phyloP scores from a whole-genome alignment of 2,797 vertebrate genomes.

The Petrocephalus schoutedeni region DNA sequence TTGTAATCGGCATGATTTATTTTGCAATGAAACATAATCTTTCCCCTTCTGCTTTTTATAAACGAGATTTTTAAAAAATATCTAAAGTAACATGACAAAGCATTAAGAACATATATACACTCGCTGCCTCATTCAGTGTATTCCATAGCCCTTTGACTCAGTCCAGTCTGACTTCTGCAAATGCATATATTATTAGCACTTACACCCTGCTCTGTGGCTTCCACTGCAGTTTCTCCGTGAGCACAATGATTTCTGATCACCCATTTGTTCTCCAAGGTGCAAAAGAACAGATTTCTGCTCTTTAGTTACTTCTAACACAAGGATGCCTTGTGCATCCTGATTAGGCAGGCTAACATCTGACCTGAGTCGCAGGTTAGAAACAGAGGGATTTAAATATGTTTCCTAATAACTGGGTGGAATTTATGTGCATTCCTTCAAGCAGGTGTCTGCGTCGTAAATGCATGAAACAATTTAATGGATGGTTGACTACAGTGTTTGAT shows the following conservation, averaged over 20 bases:
- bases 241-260: conserved; percentile 49
- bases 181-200: conserved; percentile 50
- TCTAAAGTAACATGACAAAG: not conserved
- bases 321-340: too few relatives aligned
- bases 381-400: not conserved
- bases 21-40: not conserved
- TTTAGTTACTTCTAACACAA: conserved; percentile 1
- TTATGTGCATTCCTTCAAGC: not conserved
- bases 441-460: not conserved
- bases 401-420: not conserved
- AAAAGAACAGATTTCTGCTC: conserved; percentile 37
- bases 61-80: not conserved
- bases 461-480: not conserved
- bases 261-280: conserved; percentile 37
- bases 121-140: not conserved
- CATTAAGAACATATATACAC: not conserved
- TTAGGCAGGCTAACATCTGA: not conserved
- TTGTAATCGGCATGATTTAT: not conserved
- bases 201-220: conserved; percentile 48
- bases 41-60: not conserved
- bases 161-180: conserved; percentile 26
- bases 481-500: not conserved
- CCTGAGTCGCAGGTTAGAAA: not conserved
- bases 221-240: conserved; percentile 29
- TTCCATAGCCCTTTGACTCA: not conserved